Evolutionary conservation across 2,888 invertebrate species (phyloP), one percentile per base, ranked within the genome.

Genomic region (Mesorhabditis spiculigera): DNA sequence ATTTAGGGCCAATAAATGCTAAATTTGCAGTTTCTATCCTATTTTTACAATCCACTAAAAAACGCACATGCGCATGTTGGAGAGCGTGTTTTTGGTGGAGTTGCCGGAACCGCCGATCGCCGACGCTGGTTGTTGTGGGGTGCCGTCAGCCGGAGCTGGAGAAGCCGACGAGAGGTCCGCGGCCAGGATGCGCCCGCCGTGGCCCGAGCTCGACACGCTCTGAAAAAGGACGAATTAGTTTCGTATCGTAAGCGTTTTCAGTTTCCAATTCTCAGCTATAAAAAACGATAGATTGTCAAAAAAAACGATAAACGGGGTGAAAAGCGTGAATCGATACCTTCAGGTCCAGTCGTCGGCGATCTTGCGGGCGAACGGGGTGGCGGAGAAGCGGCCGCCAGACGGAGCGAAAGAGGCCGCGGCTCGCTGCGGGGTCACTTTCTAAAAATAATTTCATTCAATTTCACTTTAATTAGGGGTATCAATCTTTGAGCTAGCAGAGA

Each of bases 301-400:
- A 28, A 28, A 28, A 28, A 28, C 28, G 28, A 28, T 28, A 28
- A 28, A 28, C 28, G 28, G 28, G 28, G 28, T 28, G 28, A 28
- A 28, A 28, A 28, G 28, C 28, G 28, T 28, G 28, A 28, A 28
- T 28, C 28, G 28, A 28, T 28, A 90, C 90, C 78, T 87, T 86
- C 65, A 91, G 86, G 86, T 90, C 90, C 13, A 91, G 86, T 95
- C 91, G 81, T 92, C 91, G 5, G 97, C 97, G 71, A 97, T 87
- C 78, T 91, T 90, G 86, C 91, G 92, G 0, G 98, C 98, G 89
- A 94, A 91, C 4, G 98, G 98, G 86, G 95, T 95, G 63, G 93
- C 95, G 86, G 92, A 92, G 44, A 95, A 90, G 81, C 94, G 89
- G 68, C 90, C 91, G 43, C 91, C 91, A 58, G 87, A 82, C 50